Evolutionary conservation across 2,797 vertebrate species (phyloP), one percentile per base, ranked within the genome.

Genomic region (Neostethus bicornis): DNA sequence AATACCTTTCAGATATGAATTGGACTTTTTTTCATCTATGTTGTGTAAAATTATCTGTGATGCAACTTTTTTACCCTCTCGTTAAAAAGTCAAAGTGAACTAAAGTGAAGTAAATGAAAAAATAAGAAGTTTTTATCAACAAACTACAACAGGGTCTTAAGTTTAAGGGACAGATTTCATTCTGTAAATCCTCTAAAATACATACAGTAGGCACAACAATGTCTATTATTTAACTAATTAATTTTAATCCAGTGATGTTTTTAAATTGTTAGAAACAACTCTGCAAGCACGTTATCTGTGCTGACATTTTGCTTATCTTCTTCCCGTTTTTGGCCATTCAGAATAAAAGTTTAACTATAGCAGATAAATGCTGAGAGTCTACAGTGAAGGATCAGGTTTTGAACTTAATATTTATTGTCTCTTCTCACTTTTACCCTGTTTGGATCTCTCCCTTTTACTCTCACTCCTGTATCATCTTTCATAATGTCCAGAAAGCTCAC

Each of bases 401-500:
- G 64, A 12, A 53, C 48, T 29, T 80, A 74, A 75, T 73, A 50
- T 70, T 63, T 74, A 64, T 61, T 39, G 53, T 56, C 75, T 55
- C n/a, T 37, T 53, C 48, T 61, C 51, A 51, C 63, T 57, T 43
- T 57, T 54, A 53, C 53, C 49, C 69, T 23, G 56, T 61, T 41
- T 4, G 10, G 39, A 38, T 32, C 55, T 51, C 52, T 37, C 52
- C 37, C 57, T 32, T 31, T 53, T 68, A 29, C 52, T 55, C 42
- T 61, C 29, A 55, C 34, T 43, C 29, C 43, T 41, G 25, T 66
- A 83, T 82, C 79, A 62, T 49, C 61, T 85, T 84, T 74, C 83
- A 75, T 0, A 2, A 64, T 75, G 72, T 80, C 51, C 77, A 65
- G 62, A 75, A 74, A 67, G 47, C 51, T 24, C 23, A 3, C 23